Conservation (phyloP, 2,888 invertebrate genomes). For the Ichneumoninae sp. region DNA sequence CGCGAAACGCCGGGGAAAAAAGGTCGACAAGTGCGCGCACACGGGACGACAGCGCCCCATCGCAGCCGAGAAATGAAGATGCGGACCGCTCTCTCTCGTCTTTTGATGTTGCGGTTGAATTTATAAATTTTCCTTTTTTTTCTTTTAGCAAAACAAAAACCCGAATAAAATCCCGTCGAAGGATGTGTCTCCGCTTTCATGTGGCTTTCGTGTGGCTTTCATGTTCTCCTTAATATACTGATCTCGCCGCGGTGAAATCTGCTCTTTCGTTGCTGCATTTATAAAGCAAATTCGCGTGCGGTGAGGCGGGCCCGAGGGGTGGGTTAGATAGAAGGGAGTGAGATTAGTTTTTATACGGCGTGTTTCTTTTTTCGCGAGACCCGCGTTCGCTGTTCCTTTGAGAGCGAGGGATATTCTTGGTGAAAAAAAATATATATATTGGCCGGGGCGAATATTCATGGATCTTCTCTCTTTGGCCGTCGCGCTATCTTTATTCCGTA, state of each 20-base stretch:
- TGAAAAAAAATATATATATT: conserved; percentile 52
- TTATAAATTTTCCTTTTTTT: conserved; percentile 1
- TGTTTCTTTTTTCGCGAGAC: conserved; percentile 14
- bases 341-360: conserved; percentile 64
- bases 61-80: conserved; percentile 36
- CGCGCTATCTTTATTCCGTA: conserved; percentile 43
- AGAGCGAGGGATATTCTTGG: conserved; percentile 56
- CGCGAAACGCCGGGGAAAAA: conserved; percentile 48
- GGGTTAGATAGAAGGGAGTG: conserved; percentile 25
- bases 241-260: conserved; percentile 51
- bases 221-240: conserved; percentile 60
- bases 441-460: conserved; percentile 42
- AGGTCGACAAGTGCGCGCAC: conserved; percentile 30
- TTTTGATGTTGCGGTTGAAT: conserved; percentile 61
- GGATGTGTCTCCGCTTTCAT: conserved; percentile 53
- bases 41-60: not conserved
- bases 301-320: not conserved
- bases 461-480: not conserved
- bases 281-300: conserved; percentile 24
- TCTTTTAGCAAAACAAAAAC: conserved; percentile 20
- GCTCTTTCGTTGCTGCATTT: conserved; percentile 50
- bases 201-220: conserved; percentile 27
- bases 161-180: conserved; percentile 37
- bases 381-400: conserved; percentile 46
- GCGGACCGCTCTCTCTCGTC: conserved; percentile 18